Evolutionary conservation across 2,797 vertebrate genomes (phyloP).

Genomic region (Pygocentrus nattereri): DNA sequence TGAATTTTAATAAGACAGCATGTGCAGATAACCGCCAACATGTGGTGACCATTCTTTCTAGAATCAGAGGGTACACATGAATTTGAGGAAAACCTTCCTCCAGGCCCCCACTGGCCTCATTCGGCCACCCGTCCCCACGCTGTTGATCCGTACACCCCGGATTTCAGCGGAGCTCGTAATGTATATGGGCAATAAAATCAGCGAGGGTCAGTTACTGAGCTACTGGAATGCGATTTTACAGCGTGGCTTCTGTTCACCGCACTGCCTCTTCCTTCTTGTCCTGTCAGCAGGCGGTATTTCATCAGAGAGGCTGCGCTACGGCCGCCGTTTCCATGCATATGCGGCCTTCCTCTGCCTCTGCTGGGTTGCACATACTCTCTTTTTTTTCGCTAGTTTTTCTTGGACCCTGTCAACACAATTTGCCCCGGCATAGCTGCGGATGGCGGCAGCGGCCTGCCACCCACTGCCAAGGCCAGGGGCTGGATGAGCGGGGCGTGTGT

Average conservation of each 20-base stretch:
- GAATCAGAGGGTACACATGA: constrained; percentile 4
- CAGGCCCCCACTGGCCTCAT: constrained; percentile 17
- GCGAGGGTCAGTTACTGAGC: constrained; percentile 53
- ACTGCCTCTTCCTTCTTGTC: constrained; percentile 52
- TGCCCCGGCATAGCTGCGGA: constrained; percentile 52
- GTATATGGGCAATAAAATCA: constrained; percentile 51
- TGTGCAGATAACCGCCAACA: constrained; percentile 38
- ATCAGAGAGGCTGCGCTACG: constrained; percentile 38
- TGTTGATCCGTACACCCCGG: constrained; percentile 32
- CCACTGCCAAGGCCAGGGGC: constrained; percentile 56
- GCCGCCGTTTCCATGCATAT: constrained; percentile 31
- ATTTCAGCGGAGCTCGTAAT: constrained; percentile 45
- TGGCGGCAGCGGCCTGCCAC: constrained; percentile 54
- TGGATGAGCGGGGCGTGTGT: constrained; percentile 19
- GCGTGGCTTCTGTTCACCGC: constrained; percentile 50
- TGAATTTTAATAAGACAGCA: constrained; percentile 32
- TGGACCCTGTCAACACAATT: constrained; percentile 52
- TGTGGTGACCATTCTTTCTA: constrained; percentile 44
- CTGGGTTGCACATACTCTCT: constrained; percentile 25
- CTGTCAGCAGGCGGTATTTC: constrained; percentile 62
- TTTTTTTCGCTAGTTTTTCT: constrained; percentile 52
- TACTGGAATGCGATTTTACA: constrained; percentile 46
- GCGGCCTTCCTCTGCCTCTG: constrained; percentile 42
- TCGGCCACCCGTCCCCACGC: constrained; percentile 24
- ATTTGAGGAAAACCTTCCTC: constrained; percentile 37